Evolutionary conservation across 1,140 invertebrate genomes (phyloP), one percentile per base, ranked within the genome.

Genomic region (Chironomus tepperi): DNA sequence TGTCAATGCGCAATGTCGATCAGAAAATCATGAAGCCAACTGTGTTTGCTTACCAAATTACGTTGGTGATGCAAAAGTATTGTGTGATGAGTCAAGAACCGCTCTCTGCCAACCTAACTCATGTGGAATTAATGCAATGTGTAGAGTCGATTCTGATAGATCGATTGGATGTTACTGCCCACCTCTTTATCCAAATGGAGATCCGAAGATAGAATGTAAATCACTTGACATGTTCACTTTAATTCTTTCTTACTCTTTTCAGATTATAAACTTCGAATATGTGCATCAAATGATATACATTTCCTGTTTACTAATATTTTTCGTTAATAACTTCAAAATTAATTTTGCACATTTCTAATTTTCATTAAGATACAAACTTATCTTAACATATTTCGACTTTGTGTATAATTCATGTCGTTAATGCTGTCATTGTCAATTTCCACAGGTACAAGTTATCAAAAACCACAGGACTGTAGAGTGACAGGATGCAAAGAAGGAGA

Each of bases 1-100:
- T 9, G 81, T 87, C 12, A 95, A 96, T 82, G 93, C 94, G 0
- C 91, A 94, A 77, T 97, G 95, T 79, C 87, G 89, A n/a, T 89
- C 94, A 1, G 84, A 91, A 3, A 87, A 91, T 75, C 86, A 91
- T 77, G 84, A 86, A 76, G 88, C 93, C 0, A 88, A 92, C 77
- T 96, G 94, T 81, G 89, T 90, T 0, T 97, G 94, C 81, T 92
- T 93, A 15, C 90, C 91, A 10, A 91, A 92, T 75, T 94, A 92
- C 79, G 87, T 90, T 77, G 94, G 94, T 75, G 95, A 95, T 84
- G 90, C 94, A 0, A 84, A 86, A 74, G 83, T 90, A 8, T 91
- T 93, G 81, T 96, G 94, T 79, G 89, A 89, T 77, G 65, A 70
- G 7, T 18, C 70, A 75, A 84, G 85, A 75, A 83, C 84, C 8